Percentiles rank a stretch among this genome's conserved stretches.
Evolutionary conservation across 2,797 vertebrate species (phyloP).

Genomic region (Myotis findleyi): DNA sequence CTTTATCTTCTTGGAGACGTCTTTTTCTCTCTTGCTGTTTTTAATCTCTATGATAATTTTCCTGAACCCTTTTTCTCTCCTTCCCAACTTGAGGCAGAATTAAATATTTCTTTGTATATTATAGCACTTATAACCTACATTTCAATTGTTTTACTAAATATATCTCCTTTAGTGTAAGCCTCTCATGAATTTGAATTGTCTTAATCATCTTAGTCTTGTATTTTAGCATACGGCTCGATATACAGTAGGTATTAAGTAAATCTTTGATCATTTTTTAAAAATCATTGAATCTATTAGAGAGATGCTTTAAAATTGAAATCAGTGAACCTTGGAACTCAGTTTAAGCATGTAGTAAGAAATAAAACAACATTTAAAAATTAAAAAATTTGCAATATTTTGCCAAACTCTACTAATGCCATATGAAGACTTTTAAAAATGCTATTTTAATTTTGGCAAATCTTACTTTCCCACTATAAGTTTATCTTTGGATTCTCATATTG

Average conservation of each 20-base stretch:
- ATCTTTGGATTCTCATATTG: conserved; percentile 66
- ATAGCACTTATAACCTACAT: background rate
- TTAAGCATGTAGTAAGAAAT: conserved; percentile 43
- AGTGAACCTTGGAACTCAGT: conserved; percentile 14
- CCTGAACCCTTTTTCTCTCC: background rate
- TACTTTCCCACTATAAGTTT: conserved; percentile 66
- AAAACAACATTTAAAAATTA: conserved; percentile 66
- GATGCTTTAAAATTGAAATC: conserved; percentile 44
- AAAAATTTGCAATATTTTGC: conserved; percentile 59
- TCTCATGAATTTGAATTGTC: background rate
- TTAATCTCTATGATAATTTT: background rate
- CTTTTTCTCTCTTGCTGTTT: background rate
- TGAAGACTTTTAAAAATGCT: conserved; percentile 58
- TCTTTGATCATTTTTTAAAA: conserved; percentile 42
- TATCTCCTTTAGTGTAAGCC: background rate
- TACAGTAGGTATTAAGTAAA: background rate
- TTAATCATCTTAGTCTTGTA: conserved; percentile 29
- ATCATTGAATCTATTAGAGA: background rate
- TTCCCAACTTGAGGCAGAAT: conserved; percentile 26
- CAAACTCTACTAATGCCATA: conserved; percentile 50
- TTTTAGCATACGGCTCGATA: background rate
- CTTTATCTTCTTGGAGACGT: conserved; percentile 6
- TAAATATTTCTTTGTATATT: conserved; percentile 54
- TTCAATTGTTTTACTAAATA: conserved; percentile 4
- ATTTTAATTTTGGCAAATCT: conserved; percentile 74